Percentiles rank a stretch among this genome's conserved stretches.
Evolutionary conservation across 1,140 invertebrate species (phyloP).

Genomic region (Kradibia gibbosae): DNA sequence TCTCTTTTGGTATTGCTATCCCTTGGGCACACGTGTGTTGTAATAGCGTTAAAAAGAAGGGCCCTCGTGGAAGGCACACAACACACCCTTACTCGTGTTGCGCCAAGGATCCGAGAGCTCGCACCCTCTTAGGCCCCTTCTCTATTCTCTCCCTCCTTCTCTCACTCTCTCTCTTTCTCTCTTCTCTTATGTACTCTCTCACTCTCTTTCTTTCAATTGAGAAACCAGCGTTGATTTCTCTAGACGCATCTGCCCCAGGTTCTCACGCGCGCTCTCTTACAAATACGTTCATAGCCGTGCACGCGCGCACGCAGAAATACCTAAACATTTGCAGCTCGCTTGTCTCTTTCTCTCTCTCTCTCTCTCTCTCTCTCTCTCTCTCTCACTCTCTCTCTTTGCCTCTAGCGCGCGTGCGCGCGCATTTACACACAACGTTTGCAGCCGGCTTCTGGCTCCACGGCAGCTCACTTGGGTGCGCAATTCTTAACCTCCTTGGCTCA

Average conservation of each 20-base stretch:
- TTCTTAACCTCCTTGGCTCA: slow-evolving; percentile 18
- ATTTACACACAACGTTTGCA: no score
- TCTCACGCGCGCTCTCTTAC: slow-evolving; percentile 60
- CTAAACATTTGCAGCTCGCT: background rate
- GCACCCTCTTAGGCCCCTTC: slow-evolving; percentile 37
- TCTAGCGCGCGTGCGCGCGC: no score
- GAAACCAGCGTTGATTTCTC: slow-evolving; percentile 57
- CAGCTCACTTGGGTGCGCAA: slow-evolving; percentile 12
- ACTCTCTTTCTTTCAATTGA: slow-evolving; percentile 3
- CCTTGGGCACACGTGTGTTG: slow-evolving; percentile 16
- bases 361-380: background rate
- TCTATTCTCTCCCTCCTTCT: slow-evolving; percentile 22
- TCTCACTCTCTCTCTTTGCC: background rate
- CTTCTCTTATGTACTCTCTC: slow-evolving; percentile 18
- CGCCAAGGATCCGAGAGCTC: slow-evolving; percentile 30
- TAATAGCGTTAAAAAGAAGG: background rate
- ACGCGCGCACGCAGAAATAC: background rate
- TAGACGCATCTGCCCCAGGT: slow-evolving; percentile 61
- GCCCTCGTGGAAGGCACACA: slow-evolving; percentile 3
- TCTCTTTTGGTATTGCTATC: background rate
- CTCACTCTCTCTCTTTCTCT: slow-evolving; percentile 12
- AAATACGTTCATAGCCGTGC: background rate
- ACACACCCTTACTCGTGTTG: slow-evolving; percentile 4
- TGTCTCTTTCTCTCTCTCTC: background rate
- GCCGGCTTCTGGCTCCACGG: slow-evolving; percentile 13